Evolutionary conservation across 2,797 vertebrate genomes (phyloP), one percentile per base, ranked within the genome.

Genomic region (Tachyglossus aculeatus): DNA sequence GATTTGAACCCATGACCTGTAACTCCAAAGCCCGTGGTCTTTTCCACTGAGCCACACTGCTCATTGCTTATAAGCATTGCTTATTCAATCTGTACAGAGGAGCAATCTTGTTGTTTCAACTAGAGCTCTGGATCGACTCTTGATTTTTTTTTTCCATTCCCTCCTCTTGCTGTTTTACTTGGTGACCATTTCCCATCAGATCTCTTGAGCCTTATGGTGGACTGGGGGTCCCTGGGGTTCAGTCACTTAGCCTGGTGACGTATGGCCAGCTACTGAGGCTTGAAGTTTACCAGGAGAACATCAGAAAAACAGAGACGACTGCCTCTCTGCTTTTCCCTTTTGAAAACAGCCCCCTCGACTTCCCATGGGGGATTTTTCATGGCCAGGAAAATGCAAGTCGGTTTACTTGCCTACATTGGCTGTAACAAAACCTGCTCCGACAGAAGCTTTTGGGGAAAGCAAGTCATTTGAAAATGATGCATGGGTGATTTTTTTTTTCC

Each of bases 311-410:
- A 79, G 31, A 64, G 61, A 34, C 27, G 29, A 36, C 43, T 47
- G 8, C 53, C 19, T 71, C 51, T 60, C 57, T 57, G 1, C 1
- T 0, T 58, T 39, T 61, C 32, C 1, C 0, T 55, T 39, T 61
- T 29, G 37, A 51, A 50, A 77, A 51, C 10, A 44, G 13, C 21
- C 16, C 1, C 67, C 40, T 2, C n/a, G 19, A 48, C 5, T 45
- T 4, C 48, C 69, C 67, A 83, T 66, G 12, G 65, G 32, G 62
- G 36, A 38, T 81, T 60, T 37, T 67, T 43, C 43, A 12, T 13
- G 25, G 22, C 12, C 22, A 22, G 19, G 21, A 44, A 44, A 44
- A 45, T 34, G 45, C 38, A 25, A 57, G 32, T 7, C 38, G 33
- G 39, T 44, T 14, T n/a, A 38, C 8, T 27, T 65, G 14, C 16